Percentiles rank a stretch among this genome's conserved stretches.
Conservation (phyloP, 1,140 invertebrate species). For the Caenorhabditis elegans region WBcel235 BX284604.4:4667501-4668000, state of each 20-base stretch:
- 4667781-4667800: neutral
- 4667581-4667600: conserved; percentile 18
- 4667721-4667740: neutral
- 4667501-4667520: conserved; percentile 30
- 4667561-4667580: neutral
- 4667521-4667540: conserved; percentile 22
- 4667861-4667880: too few species aligned
- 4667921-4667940: too few species aligned
- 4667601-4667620: conserved; percentile 21
- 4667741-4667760: too few species aligned
- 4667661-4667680: conserved; percentile 14
- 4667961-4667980: too few species aligned
- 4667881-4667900: too few species aligned
- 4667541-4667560: conserved; percentile 25
- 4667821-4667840: neutral
- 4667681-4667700: neutral
- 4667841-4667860: too few species aligned
- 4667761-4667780: too few species aligned
- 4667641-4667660: neutral
- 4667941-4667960: too few species aligned
- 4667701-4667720: conserved; percentile 25
- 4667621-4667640: too few species aligned
- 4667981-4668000: too few species aligned
- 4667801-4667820: neutral
- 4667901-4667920: too few species aligned